Conservation (phyloP, 2,797 vertebrate species). For the Phoeniculus purpureus region DNA sequence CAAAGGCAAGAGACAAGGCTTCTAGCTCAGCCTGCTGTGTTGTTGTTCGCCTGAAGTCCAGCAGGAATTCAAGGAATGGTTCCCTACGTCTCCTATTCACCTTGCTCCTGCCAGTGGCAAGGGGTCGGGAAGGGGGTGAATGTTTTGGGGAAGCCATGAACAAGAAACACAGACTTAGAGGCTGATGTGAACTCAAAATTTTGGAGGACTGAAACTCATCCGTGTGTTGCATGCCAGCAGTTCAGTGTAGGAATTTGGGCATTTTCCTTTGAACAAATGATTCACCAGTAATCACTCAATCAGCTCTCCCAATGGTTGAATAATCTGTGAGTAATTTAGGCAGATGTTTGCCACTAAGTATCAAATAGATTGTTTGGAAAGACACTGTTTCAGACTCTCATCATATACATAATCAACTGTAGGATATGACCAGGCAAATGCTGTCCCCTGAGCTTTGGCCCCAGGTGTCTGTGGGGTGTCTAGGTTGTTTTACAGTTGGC, state of each 20-base stretch:
- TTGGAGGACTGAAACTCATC: constrained; percentile 1
- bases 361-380: constrained; percentile 17
- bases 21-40: constrained; percentile 64
- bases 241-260: constrained; percentile 21
- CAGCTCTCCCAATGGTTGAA: constrained; percentile 1
- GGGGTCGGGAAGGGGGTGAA: neutral
- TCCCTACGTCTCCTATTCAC: constrained; percentile 59
- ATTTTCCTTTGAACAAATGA: constrained; percentile 59
- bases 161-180: neutral
- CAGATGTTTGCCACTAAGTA: constrained; percentile 26
- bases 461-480: neutral
- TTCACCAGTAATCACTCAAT: constrained; percentile 56
- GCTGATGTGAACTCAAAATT: neutral
- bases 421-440: neutral
- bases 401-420: neutral
- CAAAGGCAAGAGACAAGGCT: constrained; percentile 54
- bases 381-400: neutral
- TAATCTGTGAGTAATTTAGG: constrained; percentile 51
- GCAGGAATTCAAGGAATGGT: constrained; percentile 66
- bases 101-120: constrained; percentile 35
- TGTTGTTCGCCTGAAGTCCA: constrained; percentile 63
- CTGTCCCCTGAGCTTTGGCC: neutral
- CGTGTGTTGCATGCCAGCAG: neutral
- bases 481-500: neutral
- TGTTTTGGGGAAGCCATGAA: neutral